Conservation (phyloP, 2,797 vertebrate genomes). For the Pantherophis alleghaniensis region DNA sequence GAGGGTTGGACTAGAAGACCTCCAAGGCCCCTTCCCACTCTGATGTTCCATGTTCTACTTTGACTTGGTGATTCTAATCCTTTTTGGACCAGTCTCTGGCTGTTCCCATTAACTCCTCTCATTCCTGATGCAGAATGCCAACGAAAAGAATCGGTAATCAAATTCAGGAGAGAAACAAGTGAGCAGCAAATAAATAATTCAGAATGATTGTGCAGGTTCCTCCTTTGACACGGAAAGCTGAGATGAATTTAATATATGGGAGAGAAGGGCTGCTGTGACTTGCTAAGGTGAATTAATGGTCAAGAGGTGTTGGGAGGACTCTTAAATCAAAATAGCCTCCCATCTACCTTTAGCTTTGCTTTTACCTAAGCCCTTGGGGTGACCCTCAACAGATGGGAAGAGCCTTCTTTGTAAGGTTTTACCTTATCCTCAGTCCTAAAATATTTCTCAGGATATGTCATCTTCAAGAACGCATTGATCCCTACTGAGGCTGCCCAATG, state of each 20-base stretch:
- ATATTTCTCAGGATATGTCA: neutral
- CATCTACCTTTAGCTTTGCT: neutral
- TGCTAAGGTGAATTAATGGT: neutral
- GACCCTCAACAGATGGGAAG: neutral
- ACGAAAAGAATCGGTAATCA: neutral
- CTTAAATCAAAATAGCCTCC: neutral
- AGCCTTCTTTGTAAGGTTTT: neutral
- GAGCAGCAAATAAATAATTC: neutral
- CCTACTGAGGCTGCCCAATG: neutral
- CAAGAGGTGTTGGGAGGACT: neutral
- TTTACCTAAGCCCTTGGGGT: neutral
- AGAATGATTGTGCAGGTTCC: neutral
- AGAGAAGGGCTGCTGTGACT: neutral
- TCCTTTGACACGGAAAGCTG: neutral
- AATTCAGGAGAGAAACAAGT: neutral
- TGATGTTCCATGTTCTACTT: neutral
- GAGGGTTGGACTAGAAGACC: neutral
- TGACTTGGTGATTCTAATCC: neutral
- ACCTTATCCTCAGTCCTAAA: neutral
- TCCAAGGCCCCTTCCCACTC: neutral
- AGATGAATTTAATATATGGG: neutral
- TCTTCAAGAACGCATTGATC: neutral
- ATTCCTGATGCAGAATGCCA: neutral
- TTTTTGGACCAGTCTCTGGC: too few relatives aligned
- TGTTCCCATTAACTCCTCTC: neutral